Base-by-base conservation (phyloP, 1,140 invertebrate species). In the Bicyclus anynana region DNA sequence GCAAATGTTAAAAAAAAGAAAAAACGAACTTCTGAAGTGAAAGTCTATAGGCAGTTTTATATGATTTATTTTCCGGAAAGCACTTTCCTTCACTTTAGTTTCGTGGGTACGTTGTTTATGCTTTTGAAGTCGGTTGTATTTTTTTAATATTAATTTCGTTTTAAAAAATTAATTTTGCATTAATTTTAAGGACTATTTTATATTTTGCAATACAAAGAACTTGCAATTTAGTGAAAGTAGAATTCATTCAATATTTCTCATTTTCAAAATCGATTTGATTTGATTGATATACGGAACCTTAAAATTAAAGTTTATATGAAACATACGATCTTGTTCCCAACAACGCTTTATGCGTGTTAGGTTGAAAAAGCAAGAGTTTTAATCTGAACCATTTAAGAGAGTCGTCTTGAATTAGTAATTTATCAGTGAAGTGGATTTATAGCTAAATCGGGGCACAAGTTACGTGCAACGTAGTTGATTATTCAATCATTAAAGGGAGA, bases 401-500 rank as follows among this genome's bases (percentile, higher is more conserved):
- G 62, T 61, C 63, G 59, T 65, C 51, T 58, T 62, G 53, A 64
- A 69, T 69, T 62, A 65, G 65, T 59, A 53, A 64, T 60, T 60
- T 62, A 47, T 56, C 62, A 54, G 47, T 40, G 49, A 48, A 58
- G 53, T 54, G 17, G 40, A 44, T 53, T 53, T 53, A 53, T 47
- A 14, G 40, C 27, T 23, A 14, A 53, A 53, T 27, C 13, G 40
- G 27, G 44, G 21, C 42, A 53, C 57, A 49, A 37, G 33, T 7
- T 23, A 12, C 38, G 40, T 7, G 46, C 14, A 58, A 56, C 68
- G 70, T 51, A 52, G 68, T 50, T 27, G 16, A 65, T 37, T 62
- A 59, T 70, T 20, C 53, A 42, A 5, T n/a, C 40, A 38, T 29
- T 51, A 52, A 37, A 40, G 20, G 44, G 16, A 21, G 13, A 12